phyloP scores from a whole-genome alignment of 1,140 invertebrate genomes.

The Procambarus virginalis region DNA sequence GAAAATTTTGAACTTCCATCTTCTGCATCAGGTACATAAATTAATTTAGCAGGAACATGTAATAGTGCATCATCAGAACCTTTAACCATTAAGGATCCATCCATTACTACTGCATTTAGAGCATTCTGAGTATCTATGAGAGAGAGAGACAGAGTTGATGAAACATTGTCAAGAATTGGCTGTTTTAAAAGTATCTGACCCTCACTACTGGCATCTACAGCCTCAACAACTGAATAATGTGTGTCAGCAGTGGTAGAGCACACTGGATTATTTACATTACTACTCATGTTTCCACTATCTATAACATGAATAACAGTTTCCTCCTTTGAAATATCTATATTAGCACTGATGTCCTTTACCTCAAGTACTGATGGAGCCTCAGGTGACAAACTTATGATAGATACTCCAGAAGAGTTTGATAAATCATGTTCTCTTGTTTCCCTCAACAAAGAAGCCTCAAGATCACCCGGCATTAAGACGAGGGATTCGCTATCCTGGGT shows the following conservation, averaged over 20 bases:
- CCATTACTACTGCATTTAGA: conserved; percentile 36
- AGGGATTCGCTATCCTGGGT: not conserved
- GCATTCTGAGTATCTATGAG: not conserved
- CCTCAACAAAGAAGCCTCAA: not conserved
- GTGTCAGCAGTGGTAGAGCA: not conserved
- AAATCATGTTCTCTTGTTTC: not conserved
- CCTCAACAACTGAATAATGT: not conserved
- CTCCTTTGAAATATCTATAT: conserved; percentile 9
- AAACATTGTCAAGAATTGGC: not conserved
- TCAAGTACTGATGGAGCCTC: not conserved
- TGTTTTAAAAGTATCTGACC: not conserved
- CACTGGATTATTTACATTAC: not conserved
- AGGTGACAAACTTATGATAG: not conserved
- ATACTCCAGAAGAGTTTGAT: not conserved
- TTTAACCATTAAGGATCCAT: conserved; percentile 40
- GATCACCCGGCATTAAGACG: too few relatives aligned
- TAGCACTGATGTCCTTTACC: not conserved
- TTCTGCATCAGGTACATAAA: conserved; percentile 38
- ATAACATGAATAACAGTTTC: conserved; percentile 39
- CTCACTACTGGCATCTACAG: not conserved
- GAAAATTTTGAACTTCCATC: conserved; percentile 2
- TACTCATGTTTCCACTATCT: conserved; percentile 11
- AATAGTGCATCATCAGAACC: conserved; percentile 15
- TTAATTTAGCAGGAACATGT: conserved; percentile 42
- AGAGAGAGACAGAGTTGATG: conserved; percentile 1